Base-by-base conservation (phyloP, 2,888 invertebrate species). In the Synergus umbraculus region DNA sequence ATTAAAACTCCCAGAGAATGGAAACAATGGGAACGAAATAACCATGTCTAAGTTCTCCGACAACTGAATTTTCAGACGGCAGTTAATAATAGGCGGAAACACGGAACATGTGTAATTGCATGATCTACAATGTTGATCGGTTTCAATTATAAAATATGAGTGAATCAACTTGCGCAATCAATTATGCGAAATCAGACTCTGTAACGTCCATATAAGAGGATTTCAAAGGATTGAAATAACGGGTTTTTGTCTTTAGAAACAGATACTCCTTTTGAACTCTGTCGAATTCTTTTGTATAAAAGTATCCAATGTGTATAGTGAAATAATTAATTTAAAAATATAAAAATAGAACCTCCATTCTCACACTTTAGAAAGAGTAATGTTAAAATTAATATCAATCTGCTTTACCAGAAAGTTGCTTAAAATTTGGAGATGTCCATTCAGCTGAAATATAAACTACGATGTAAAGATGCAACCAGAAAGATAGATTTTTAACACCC, bases 1-100 rank as follows among this genome's bases (percentile, higher is more conserved):
- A 84, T 84, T 82, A 84, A 84, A 83, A 80, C 83, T 54, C 29
- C 13, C 46, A 10, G 54, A 73, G 37, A 73, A 37, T 73, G 12
- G 73, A 54, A 44, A 67, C 67, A 69, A 49, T 69, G 46, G 46
- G 46, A 73, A 73, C 54, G 37, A 73, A 73, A 73, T 73, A 69
- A 69, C 37, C 37, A 54, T 73, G n/a, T 54, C 73, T 54, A 73
- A 29, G 13, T 46, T 18, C 22, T 7, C 29, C 22, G 69, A 69
- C 46, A 54, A 73, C n/a, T 73, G 54, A 73, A 73, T 54, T 69
- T 69, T 69, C 15, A 69, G 49, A 69, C 29, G 12, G 13, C 12
- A 67, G 44, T 22, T 69, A 67, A 54, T 73, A 29, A 73, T 4
- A 73, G 54, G 29, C n/a, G 29, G 54, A 73, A 73, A 37, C 15